Evolutionary conservation across 2,113 vertebrate genomes (phyloP).

Genomic region (Mirza zaza): DNA sequence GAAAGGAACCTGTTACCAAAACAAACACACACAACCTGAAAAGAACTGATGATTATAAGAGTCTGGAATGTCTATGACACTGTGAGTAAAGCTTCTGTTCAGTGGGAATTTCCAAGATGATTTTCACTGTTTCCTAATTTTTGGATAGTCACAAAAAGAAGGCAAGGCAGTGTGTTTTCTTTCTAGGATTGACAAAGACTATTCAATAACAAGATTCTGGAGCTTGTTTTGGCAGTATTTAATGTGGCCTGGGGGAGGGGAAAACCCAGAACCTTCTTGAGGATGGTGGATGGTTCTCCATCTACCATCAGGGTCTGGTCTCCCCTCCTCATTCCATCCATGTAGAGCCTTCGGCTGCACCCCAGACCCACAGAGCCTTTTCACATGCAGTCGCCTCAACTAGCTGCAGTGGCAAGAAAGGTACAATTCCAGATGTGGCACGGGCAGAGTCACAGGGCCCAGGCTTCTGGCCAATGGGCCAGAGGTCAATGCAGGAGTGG

Average conservation of each 20-base stretch:
- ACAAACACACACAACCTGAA: background rate
- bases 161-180: background rate
- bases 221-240: background rate
- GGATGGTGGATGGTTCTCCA: background rate
- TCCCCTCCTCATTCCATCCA: background rate
- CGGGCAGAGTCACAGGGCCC: background rate
- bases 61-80: background rate
- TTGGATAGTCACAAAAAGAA: conserved; percentile 16
- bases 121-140: background rate
- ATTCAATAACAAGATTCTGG: background rate
- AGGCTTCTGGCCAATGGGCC: background rate
- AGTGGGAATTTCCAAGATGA: background rate
- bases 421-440: background rate
- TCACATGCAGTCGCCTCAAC: background rate
- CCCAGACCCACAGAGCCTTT: background rate
- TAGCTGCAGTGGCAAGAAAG: background rate
- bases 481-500: background rate
- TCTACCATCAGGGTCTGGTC: background rate
- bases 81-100: background rate
- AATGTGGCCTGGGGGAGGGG: background rate
- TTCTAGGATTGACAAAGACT: background rate
- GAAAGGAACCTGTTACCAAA: conserved; percentile 7
- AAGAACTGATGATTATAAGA: background rate
- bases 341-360: background rate
- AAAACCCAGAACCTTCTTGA: background rate